Percentiles rank a stretch among this genome's conserved stretches.
Evolutionary conservation across 2,888 invertebrate genomes (phyloP).

Genomic region (Protophormia terraenovae): DNA sequence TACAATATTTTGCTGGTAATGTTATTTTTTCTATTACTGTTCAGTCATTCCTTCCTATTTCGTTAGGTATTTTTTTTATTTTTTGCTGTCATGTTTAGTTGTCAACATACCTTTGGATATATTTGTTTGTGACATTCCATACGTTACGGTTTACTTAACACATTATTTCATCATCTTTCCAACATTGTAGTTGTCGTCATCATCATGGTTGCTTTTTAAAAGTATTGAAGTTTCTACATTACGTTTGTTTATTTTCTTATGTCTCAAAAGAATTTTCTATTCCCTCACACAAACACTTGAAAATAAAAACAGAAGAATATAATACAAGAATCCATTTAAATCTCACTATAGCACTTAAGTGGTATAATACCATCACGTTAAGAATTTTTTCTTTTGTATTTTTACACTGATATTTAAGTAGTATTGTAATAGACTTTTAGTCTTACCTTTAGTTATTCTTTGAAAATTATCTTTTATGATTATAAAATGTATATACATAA

Average conservation of each 20-base stretch:
- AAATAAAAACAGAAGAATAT: background rate
- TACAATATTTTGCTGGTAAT: background rate
- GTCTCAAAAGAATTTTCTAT: background rate
- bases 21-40: background rate
- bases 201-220: background rate
- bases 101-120: constrained; percentile 36
- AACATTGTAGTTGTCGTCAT: background rate
- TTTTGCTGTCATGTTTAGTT: background rate
- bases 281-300: background rate
- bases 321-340: constrained; percentile 56
- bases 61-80: background rate
- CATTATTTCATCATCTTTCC: constrained; percentile 50
- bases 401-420: background rate
- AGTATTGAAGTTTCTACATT: background rate
- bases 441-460: background rate
- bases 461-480: background rate
- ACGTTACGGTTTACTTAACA: constrained; percentile 55
- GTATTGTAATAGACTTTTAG: background rate
- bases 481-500: background rate
- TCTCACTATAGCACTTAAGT: constrained; percentile 58
- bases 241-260: background rate
- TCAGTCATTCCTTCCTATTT: background rate
- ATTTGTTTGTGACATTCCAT: constrained; percentile 60
- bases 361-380: constrained; percentile 46
- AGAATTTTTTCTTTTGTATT: background rate